These are phyloP conservation scores for Drosophila varians DNA, from an alignment of 1,140 invertebrate species.

Conservation along the genomic window DNA sequence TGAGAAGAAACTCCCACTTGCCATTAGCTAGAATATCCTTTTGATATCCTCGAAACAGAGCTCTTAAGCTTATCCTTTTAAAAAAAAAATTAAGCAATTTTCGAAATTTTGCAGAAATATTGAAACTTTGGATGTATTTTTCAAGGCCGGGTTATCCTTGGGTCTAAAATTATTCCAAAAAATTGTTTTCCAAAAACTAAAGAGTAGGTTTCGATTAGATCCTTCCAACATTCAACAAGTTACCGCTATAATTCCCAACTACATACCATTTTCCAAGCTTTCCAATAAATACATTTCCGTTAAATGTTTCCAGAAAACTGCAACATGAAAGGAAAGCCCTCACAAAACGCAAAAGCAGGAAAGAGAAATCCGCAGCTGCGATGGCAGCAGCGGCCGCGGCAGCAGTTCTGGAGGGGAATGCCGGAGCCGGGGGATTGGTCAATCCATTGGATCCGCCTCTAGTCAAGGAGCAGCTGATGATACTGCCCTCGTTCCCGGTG, in stretches of 20 bases:
- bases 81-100: background rate
- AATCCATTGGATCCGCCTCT: slow-evolving; percentile 74
- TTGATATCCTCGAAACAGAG: background rate
- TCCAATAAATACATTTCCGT: no score
- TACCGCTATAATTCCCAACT: no score
- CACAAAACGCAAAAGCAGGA: slow-evolving; percentile 79
- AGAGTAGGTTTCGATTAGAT: no score
- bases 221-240: no score
- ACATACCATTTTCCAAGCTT: no score
- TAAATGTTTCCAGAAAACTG: slow-evolving; percentile 63
- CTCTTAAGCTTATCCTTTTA: background rate
- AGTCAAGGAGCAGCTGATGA: slow-evolving; percentile 69
- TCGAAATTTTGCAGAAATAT: background rate
- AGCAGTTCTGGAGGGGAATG: slow-evolving; percentile 63
- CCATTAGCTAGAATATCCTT: background rate
- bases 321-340: slow-evolving; percentile 75
- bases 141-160: no score
- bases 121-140: no score
- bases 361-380: slow-evolving; percentile 73
- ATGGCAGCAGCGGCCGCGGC: slow-evolving; percentile 65
- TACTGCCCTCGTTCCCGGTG: slow-evolving; percentile 71
- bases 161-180: no score
- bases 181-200: no score
- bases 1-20: background rate
- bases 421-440: slow-evolving; percentile 46